Evolutionary conservation across 2,797 vertebrate species (phyloP), one percentile per base, ranked within the genome.

Genomic region (Chlorospingus semifuscus): DNA sequence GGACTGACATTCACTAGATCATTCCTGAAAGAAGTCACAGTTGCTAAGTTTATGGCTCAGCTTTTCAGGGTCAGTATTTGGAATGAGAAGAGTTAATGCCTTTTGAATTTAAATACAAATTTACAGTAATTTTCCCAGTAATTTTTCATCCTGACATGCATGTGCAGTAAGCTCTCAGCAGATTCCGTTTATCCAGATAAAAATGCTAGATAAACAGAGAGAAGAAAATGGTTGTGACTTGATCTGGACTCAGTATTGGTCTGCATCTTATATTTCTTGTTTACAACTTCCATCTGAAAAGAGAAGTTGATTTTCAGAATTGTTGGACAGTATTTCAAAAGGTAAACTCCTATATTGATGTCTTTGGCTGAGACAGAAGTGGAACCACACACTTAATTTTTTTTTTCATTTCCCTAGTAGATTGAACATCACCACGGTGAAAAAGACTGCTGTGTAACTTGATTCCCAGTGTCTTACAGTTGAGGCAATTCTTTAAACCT

Each of bases 321-420:
- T 19, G 26, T 16, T 63, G 76, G 34, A 12, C 11, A 21, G 2
- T 42, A 23, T 78, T 84, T 69, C 30, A 23, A 69, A 75, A 84
- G 12, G 23, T 52, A 63, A 60, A 44, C 18, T 2, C 4, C 24
- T 52, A 0, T 16, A 52, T 11, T 2, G 0, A 2, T 42, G 20
- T 15, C 6, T 76, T 63, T 57, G 53, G 15, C 59, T 85, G 34
- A 76, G 55, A 30, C 7, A 60, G 41, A 83, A 68, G 30, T 55
- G 12, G 41, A 82, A 60, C 18, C 15, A 24, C 2, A 1, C 12
- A 10, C 11, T 59, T 78, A 20, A 5, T 32, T 50, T 56, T 80
- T 50, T 56, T 80, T 49, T 49, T 68, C 20, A 34, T 90, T 77
- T 74, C 20, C 8, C 19, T 66, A 9, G 30, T 24, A 63, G n/a